Evolutionary conservation across 2,797 vertebrate species (phyloP).

Genomic region (Cercopithecus petaurista): DNA sequence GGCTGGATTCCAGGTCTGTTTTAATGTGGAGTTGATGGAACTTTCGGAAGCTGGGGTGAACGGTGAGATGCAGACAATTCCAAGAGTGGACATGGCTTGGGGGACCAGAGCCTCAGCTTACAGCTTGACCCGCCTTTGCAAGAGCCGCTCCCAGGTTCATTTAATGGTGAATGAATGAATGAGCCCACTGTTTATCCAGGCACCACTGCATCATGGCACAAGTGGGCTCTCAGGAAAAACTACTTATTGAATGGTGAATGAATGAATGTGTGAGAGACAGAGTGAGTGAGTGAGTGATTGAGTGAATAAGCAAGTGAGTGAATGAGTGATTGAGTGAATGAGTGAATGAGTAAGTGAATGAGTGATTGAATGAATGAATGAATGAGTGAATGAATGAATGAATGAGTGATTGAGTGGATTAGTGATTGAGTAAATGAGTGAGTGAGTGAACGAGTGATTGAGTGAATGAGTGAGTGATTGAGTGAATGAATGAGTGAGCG

Average conservation of each 20-base stretch:
- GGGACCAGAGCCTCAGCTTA: too few relatives aligned
- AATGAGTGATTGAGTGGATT: too few relatives aligned
- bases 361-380: neutral
- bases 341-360: neutral
- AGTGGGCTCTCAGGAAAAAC: neutral
- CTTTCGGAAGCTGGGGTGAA: neutral
- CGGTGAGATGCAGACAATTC: neutral
- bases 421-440: too few relatives aligned
- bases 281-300: neutral
- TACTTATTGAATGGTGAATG: neutral
- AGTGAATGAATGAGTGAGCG: fast-evolving
- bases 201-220: neutral
- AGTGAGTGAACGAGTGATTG: fast-evolving
- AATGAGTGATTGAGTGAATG: fast-evolving
- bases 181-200: fast-evolving
- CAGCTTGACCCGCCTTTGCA: neutral
- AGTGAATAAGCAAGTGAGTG: neutral
- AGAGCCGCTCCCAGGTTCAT: neutral
- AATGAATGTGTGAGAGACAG: too few relatives aligned
- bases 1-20: neutral
- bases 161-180: too few relatives aligned
- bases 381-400: fast-evolving
- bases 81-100: neutral
- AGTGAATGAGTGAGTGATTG: fast-evolving
- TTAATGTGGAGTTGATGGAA: neutral